phyloP scores from a whole-genome alignment of 2,113 vertebrate species.

The Scortum barcoo region DNA sequence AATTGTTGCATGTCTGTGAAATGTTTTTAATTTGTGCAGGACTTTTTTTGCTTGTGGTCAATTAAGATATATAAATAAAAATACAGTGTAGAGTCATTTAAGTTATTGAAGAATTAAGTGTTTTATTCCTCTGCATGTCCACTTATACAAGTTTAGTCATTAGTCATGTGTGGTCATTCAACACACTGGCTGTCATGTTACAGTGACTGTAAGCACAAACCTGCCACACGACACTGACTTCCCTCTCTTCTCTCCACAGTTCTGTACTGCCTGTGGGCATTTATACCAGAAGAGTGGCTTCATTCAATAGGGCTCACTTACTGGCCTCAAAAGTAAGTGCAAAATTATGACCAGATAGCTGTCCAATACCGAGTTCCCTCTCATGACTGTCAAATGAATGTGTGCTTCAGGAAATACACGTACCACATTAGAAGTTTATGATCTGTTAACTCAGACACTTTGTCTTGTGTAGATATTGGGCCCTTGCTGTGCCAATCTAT shows the following conservation, averaged over 20 bases:
- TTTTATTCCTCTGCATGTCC: not conserved
- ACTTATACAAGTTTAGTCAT: too few relatives aligned
- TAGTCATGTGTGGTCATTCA: not conserved
- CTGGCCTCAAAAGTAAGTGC: slow-evolving; percentile 98
- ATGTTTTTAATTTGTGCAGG: not conserved
- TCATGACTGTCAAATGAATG: not conserved
- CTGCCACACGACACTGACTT: not conserved
- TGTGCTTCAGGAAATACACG: not conserved
- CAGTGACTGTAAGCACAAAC: not conserved
- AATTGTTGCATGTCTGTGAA: not conserved
- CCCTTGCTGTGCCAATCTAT: slow-evolving; percentile 91
- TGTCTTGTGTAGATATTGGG: slow-evolving; percentile 90
- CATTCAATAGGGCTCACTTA: slow-evolving; percentile 93
- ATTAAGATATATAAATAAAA: not conserved
- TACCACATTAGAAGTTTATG: not conserved
- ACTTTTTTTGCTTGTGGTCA: not conserved
- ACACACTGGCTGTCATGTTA: not conserved
- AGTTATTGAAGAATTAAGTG: not conserved
- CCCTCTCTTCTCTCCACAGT: slow-evolving; percentile 77
- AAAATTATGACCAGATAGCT: not conserved
- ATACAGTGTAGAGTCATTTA: not conserved
- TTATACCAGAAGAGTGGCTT: slow-evolving; percentile 93
- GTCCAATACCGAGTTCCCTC: not conserved
- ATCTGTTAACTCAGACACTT: not conserved
- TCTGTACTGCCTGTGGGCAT: slow-evolving; percentile 95